Evolutionary conservation across 2,113 vertebrate genomes (phyloP), one percentile per base, ranked within the genome.

Genomic region (Gavia stellata): DNA sequence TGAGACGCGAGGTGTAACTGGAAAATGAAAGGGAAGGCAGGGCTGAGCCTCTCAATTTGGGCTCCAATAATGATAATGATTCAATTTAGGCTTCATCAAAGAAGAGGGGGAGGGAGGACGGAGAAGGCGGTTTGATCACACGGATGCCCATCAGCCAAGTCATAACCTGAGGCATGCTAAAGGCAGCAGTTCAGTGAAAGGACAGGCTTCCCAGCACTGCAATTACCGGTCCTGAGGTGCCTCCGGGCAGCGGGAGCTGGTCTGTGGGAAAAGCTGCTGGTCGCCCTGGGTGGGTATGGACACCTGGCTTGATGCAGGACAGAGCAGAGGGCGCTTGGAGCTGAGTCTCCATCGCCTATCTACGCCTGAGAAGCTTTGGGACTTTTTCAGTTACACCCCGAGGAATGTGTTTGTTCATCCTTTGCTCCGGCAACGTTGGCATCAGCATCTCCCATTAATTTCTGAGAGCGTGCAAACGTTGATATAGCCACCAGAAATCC

Each of bases 281-380:
- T 36, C 9, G 1, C 45, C 24, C 47, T 31, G 62, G 36, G 34
- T 26, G 38, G 31, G 18, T 23, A 3, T 2, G 14, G 59, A 10
- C 33, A 6, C 58, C 20, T 14, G 59, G 59, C n/a, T 71, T 17
- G 26, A 10, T 9, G 38, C 4, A 23, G 66, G 63, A n/a, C 55
- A 29, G 50, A 44, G 62, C 66, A 11, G 14, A 1, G 25, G 33
- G 70, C 13, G 1, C 56, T n/a, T 20, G 14, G 70, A 81, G 29
- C 59, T 13, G 28, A 45, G 68, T 42, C 33, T 67, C 44, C 47
- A 11, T 34, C 2, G 0, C 0, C 0, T 53, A 8, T 84, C 78
- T 58, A 45, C n/a, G 47, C 16, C 40, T 7, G 38, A 83, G 73
- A 44, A 95, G 29, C 29, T 92, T 52, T 47, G 74, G 56, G 33